Percentiles rank a stretch among this genome's conserved stretches.
Evolutionary conservation across 2,888 invertebrate species (phyloP).

Genomic region (Synergus japonicus): DNA sequence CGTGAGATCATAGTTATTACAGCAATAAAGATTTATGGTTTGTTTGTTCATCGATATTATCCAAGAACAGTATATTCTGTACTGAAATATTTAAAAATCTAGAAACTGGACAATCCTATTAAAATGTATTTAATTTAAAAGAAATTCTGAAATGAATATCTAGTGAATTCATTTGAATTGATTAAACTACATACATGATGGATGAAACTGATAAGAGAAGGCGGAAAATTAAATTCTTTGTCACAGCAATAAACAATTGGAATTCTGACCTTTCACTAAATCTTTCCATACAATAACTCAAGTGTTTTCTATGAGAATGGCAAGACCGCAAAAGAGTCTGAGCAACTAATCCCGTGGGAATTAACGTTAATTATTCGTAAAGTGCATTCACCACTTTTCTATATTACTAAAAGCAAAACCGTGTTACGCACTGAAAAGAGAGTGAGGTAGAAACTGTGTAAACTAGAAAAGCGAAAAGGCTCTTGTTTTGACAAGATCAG

Average conservation of each 20-base stretch:
- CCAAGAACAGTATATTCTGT: conserved; percentile 1
- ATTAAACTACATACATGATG: too few species aligned
- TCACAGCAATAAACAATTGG: neutral
- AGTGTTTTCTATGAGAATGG: conserved; percentile 19
- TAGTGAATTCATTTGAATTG: neutral
- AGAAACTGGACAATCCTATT: neutral
- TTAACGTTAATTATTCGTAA: conserved; percentile 63
- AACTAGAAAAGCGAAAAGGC: conserved; percentile 21
- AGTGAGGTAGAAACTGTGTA: neutral
- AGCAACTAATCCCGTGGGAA: conserved; percentile 64
- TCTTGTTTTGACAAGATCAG: conserved; percentile 12
- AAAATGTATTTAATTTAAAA: neutral
- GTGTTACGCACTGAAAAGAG: conserved; percentile 54
- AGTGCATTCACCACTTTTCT: conserved; percentile 61
- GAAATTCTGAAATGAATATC: neutral
- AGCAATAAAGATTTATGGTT: conserved; percentile 34
- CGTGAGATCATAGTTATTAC: conserved; percentile 37
- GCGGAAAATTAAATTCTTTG: neutral
- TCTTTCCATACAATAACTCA: conserved; percentile 8
- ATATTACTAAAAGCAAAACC: conserved; percentile 65
- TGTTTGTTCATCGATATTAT: conserved; percentile 25
- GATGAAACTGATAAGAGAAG: neutral
- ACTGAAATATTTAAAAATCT: neutral
- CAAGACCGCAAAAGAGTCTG: neutral
- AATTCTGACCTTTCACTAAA: conserved; percentile 27